Base-by-base conservation (phyloP, 2,797 vertebrate genomes). In the Ctenopoma multispine region DNA sequence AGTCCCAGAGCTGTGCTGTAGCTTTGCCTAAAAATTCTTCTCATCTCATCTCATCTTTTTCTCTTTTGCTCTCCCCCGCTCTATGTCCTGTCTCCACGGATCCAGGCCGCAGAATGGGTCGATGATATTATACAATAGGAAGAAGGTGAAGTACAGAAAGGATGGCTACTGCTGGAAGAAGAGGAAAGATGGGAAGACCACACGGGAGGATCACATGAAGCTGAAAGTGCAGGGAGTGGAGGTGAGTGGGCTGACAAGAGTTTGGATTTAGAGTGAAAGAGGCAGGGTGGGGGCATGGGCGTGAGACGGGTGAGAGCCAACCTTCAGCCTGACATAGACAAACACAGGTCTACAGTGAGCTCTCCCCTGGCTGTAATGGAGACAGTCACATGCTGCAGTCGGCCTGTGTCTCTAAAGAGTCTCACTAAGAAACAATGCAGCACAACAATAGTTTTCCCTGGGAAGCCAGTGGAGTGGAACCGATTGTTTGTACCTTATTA, bases 131-230 rank as follows among this genome's bases (percentile, higher is more conserved):
- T 99, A 99, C 96, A 99, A 99, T 89, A 97, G 98, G 94, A 99
- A 99, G 96, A 99, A 99, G 91, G 98, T 99, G 94, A 99, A 99
- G 90, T 99, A 99, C 94, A 96, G 98, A 94, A 99, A 99, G 89
- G 98, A 99, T 87, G 98, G 98, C 85, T 99, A 99, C 93, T 99
- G 98, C 94, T 99, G 98, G 97, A 99, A 99, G 90, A 99, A 99
- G 93, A 94, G 98, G 93, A 99, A 99, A 96, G 98, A 99, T 0
- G 98, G 98, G 77, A 99, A 99, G 90, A 99, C 98, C 62, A 99
- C 98, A 61, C 89, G 98, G 83, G 98, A 99, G 92, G 98, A 99
- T 96, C 98, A 99, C 95, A 99, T 99, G 98, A 99, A 99, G 78
- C 94, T 99, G 89, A 99, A 99, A 91, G 98, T 99, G 87, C 98